Percentiles rank a stretch among this genome's conserved stretches.
Evolutionary conservation across 2,113 vertebrate species (phyloP).

Genomic region (Turnix velox): DNA sequence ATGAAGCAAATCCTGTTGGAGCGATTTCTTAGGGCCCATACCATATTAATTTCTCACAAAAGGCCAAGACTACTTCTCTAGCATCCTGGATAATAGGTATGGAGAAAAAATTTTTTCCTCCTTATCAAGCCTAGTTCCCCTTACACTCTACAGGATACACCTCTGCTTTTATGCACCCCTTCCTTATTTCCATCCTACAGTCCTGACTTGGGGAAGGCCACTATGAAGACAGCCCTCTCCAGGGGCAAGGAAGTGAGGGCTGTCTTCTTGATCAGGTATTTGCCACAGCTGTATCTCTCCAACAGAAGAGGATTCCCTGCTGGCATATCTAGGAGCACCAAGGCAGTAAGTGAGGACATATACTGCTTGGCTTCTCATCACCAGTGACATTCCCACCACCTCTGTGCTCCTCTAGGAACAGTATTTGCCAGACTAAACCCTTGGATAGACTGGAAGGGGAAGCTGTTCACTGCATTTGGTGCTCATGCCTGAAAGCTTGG

Average conservation of each 20-base stretch:
- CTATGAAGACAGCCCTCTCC: background rate
- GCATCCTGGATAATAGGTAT: background rate
- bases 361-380: accelerated
- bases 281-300: accelerated
- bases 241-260: accelerated
- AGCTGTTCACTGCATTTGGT: accelerated
- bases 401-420: background rate
- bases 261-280: background rate
- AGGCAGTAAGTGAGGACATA: accelerated
- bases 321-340: background rate
- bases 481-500: background rate
- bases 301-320: background rate
- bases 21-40: background rate
- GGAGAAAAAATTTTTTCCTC: background rate
- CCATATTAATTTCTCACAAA: background rate
- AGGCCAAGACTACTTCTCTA: background rate
- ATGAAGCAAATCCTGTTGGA: background rate
- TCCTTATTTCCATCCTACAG: background rate
- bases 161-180: background rate
- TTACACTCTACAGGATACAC: background rate
- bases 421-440: background rate
- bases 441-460: background rate
- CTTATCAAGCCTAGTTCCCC: background rate
- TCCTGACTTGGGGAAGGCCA: background rate
- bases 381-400: accelerated